phyloP scores from a whole-genome alignment of 2,888 invertebrate species.

The Cryptophagus acutangulus region DNA sequence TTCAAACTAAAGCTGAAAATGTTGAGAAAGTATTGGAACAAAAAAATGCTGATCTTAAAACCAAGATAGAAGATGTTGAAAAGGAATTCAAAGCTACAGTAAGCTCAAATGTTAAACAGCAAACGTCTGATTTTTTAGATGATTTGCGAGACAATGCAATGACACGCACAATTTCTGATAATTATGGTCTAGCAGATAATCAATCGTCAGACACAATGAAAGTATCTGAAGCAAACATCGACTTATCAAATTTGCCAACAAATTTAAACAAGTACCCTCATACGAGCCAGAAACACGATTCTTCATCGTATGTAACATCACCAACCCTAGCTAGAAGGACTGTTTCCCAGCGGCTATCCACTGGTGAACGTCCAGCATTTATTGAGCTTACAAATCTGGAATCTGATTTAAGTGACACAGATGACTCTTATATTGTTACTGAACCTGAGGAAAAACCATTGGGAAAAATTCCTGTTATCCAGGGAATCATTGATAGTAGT shows the following conservation, averaged over 20 bases:
- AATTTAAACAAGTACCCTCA: conserved; percentile 15
- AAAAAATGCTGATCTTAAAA: conserved; percentile 23
- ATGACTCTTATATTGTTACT: conserved; percentile 33
- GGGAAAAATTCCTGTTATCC: background rate
- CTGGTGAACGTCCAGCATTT: conserved; percentile 41
- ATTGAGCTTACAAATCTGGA: conserved; percentile 36
- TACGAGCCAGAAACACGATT: background rate
- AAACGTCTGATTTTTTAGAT: no score
- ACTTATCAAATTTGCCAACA: conserved; percentile 31
- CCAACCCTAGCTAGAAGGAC: conserved; percentile 42
- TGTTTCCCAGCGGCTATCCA: conserved; percentile 40
- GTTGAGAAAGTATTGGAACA: conserved; percentile 19
- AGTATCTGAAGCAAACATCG: conserved; percentile 35
- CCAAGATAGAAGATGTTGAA: conserved; percentile 5
- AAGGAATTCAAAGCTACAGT: conserved; percentile 6
- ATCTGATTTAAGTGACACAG: conserved; percentile 36
- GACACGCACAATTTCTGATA: conserved; percentile 32
- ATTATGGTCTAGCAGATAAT: conserved; percentile 17
- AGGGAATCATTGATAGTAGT: conserved; percentile 2
- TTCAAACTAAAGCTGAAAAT: conserved; percentile 1
- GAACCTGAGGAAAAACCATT: conserved; percentile 31
- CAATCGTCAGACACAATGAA: conserved; percentile 15
- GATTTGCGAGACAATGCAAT: conserved; percentile 14
- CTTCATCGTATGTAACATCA: conserved; percentile 40
- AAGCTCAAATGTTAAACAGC: no score